A percentile compares a stretch with the other conserved stretches of the same genome.
Evolutionary conservation across 2,888 invertebrate genomes (phyloP).

Genomic region (Pyrrhosoma nymphula): DNA sequence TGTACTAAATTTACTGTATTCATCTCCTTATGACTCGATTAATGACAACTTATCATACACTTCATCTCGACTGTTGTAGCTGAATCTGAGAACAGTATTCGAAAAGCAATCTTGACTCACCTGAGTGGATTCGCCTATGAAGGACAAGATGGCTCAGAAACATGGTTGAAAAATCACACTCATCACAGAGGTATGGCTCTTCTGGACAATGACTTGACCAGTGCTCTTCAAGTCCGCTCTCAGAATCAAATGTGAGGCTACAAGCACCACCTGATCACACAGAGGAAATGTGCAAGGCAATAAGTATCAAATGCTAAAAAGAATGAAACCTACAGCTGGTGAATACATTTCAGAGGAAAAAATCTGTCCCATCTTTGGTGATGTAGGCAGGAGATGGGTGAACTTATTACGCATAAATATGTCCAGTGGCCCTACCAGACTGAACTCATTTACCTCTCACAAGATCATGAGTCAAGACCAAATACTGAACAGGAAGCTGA

Average conservation of each 20-base stretch:
- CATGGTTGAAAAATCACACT: slow-evolving; percentile 85
- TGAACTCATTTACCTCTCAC: too few relatives aligned
- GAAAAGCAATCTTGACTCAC: slow-evolving; percentile 73
- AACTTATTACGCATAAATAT: too few relatives aligned
- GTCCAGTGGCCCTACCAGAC: too few relatives aligned
- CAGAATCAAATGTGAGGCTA: slow-evolving; percentile 81
- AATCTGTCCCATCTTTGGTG: background rate
- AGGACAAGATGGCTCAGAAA: slow-evolving; percentile 84
- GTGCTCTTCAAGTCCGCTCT: slow-evolving; percentile 82
- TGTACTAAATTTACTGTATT: background rate
- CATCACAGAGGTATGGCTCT: slow-evolving; percentile 83
- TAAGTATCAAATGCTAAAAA: background rate
- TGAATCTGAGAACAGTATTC: background rate
- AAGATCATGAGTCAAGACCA: too few relatives aligned
- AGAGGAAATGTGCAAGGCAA: background rate
- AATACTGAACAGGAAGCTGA: too few relatives aligned
- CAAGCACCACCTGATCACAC: slow-evolving; percentile 80
- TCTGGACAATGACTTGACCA: slow-evolving; percentile 80
- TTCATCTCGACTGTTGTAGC: background rate
- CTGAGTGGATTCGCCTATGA: slow-evolving; percentile 84
- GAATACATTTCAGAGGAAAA: slow-evolving; percentile 22
- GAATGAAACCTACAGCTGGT: slow-evolving; percentile 9
- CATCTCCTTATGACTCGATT: background rate
- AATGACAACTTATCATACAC: background rate
- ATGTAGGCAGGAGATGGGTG: background rate